Conservation (phyloP, 2,888 invertebrate species). For the Gortyna flavago region DNA sequence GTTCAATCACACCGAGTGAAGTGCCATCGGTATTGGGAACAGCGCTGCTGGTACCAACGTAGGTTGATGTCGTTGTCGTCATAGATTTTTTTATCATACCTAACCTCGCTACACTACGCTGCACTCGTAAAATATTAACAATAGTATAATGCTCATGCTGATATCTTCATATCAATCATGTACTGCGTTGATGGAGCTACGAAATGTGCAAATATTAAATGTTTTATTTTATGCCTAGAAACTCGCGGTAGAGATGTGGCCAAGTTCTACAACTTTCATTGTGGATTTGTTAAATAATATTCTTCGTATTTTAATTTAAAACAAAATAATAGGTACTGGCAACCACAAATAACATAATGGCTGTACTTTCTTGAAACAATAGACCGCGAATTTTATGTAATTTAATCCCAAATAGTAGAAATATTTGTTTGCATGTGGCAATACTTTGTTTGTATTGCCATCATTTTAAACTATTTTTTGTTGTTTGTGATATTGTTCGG, state of each 20-base stretch:
- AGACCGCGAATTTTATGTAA: background rate
- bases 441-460: background rate
- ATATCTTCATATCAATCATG: constrained; percentile 68
- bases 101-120: constrained; percentile 62
- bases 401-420: background rate
- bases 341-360: background rate
- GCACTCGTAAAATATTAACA: constrained; percentile 67
- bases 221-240: background rate
- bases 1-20: background rate
- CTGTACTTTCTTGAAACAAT: background rate
- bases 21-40: background rate
- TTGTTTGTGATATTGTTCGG: fast-evolving
- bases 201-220: constrained; percentile 14
- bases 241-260: background rate
- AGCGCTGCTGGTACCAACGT: background rate
- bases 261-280: background rate
- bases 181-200: constrained; percentile 50
- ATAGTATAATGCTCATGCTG: constrained; percentile 64
- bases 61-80: constrained; percentile 17
- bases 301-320: background rate
- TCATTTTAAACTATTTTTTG: background rate
- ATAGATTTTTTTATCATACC: constrained; percentile 59
- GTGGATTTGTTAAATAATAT: background rate
- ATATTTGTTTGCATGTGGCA: constrained; percentile 1
- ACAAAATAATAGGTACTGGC: background rate